These are phyloP conservation scores for Leiothrix lutea DNA, from an alignment of 2,113 vertebrate species.

Conservation along the genomic window DNA sequence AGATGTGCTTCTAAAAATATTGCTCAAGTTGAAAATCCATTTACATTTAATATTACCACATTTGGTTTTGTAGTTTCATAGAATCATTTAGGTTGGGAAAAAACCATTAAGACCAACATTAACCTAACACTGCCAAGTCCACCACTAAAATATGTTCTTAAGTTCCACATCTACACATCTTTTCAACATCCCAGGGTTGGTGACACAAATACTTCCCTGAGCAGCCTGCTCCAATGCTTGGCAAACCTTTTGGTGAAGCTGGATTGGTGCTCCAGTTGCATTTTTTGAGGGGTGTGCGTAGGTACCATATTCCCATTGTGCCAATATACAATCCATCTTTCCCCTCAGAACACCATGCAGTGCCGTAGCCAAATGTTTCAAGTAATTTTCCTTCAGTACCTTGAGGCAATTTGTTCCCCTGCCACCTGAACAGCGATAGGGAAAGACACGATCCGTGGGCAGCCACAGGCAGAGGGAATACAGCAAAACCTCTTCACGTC, in stretches of 20 bases:
- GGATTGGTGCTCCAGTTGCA: not conserved
- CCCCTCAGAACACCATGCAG: not conserved
- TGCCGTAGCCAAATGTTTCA: not conserved
- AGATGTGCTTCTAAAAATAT: not conserved
- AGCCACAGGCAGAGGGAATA: accelerated
- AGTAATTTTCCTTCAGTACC: not conserved
- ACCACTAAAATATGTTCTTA: not conserved
- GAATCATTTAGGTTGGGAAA: not conserved
- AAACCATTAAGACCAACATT: not conserved
- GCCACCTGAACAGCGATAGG: accelerated
- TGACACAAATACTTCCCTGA: not conserved
- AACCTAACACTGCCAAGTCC: not conserved
- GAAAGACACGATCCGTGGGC: accelerated
- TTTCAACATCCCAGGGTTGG: not conserved
- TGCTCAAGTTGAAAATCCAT: not conserved
- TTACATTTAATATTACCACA: not conserved
- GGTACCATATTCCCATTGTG: not conserved
- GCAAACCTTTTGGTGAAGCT: not conserved
- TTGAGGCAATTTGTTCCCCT: not conserved
- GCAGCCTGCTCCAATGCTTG: not conserved
- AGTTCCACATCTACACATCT: not conserved
- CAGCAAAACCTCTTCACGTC: not conserved
- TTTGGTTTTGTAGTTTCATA: not conserved
- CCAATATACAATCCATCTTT: accelerated
- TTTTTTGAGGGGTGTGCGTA: not conserved